Evolutionary conservation across 2,888 invertebrate species (phyloP).

Genomic region (Sipunculus nudus): DNA sequence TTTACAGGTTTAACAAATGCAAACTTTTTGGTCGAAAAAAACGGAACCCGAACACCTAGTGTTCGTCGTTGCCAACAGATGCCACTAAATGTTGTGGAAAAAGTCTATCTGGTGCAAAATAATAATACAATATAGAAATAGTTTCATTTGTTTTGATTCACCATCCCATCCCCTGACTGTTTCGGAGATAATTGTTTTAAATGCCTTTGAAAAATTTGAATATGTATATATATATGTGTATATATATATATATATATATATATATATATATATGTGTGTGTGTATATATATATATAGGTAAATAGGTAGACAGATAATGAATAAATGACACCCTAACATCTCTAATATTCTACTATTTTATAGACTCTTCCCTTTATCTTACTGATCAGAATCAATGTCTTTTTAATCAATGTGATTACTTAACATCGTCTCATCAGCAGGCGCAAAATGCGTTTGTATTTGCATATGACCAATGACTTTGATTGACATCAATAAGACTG

Average conservation of each 20-base stretch:
- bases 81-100: too few species aligned
- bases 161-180: too few species aligned
- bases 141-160: too few species aligned
- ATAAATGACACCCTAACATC: background rate
- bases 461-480: background rate
- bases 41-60: too few species aligned
- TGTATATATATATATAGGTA: background rate
- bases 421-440: conserved; percentile 5
- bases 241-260: conserved; percentile 5
- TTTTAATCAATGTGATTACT: background rate
- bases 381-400: conserved; percentile 2
- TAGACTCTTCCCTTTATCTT: conserved; percentile 9
- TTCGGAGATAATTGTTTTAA: too few species aligned
- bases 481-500: too few species aligned
- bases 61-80: too few species aligned
- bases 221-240: conserved; percentile 4
- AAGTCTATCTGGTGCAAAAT: too few species aligned
- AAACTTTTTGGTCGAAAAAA: too few species aligned
- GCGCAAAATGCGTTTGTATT: background rate
- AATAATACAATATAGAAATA: too few species aligned
- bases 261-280: background rate
- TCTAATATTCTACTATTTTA: conserved; percentile 1
- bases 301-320: background rate
- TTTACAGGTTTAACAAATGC: too few species aligned
- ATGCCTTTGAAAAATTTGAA: too few species aligned